Evolutionary conservation across 2,888 invertebrate species (phyloP), one percentile per base, ranked within the genome.

Genomic region (Limulus polyphemus): DNA sequence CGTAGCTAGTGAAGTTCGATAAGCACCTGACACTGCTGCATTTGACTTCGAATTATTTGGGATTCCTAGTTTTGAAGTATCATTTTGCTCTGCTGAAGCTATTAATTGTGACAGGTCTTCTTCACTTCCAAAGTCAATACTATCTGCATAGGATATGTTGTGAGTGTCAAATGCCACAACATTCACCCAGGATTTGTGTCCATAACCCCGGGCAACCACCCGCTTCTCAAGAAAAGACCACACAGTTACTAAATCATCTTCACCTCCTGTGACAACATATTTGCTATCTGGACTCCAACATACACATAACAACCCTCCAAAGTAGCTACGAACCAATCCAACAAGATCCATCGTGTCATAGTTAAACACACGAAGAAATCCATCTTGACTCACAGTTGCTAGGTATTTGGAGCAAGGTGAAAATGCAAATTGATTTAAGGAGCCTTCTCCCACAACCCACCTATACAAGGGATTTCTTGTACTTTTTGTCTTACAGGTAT

Each of bases 211-310:
- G n/a, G 97, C 98, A 10, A 97, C 90, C 10, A 98, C 94, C 57
- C 93, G 81, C 69, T 90, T 84, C 74, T 98, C 95, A 69, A 84
- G 82, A 75, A 95, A 85, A 58, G 91, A 93, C 90, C 95, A 99
- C 50, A 99, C 89, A 1, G 98, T 98, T 58, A 99, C 90, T 64
- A 99, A 81, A 79, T 99, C 99, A 79, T 99, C 99, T 78, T 99
- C 99, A 7, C 99, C 99, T 0, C 99, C 99, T 0, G 93, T 92
- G 0, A 92, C 93, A 58, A 94, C 92, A 73, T 94, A 90, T 73
- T 88, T 87, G 56, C 90, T 88, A 77, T 99, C 97, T 0, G 95
- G 95, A 11, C 97, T 93, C 99, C 99, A 99, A 73, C 93, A 90
- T 4, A 97, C 94, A 77, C 98, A 98, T 55, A 98, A 79, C 72